Evolutionary conservation across 2,113 vertebrate genomes (phyloP), one percentile per base, ranked within the genome.

Genomic region (Dromaius novaehollandiae): DNA sequence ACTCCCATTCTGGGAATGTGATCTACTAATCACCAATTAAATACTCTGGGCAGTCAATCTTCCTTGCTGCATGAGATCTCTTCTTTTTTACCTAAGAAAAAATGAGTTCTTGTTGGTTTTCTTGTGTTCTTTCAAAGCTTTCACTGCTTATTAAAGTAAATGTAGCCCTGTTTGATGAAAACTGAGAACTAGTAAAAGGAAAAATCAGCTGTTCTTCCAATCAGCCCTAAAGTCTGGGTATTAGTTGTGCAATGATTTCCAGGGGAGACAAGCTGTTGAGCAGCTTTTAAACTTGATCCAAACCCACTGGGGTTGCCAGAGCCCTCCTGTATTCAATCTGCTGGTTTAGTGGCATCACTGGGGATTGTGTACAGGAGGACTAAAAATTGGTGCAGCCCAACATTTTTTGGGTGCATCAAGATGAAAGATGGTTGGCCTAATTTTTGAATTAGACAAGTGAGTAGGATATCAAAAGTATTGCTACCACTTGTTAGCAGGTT

Each of bases 111-210:
- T 88, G 7, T 42, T 89, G 19, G 6, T 42, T 86, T 82, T 86
- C 63, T 76, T 85, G 66, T 66, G 21, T 84, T 84, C 69, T 95
- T 94, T 79, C 69, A 82, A 82, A 94, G 48, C 19, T 73, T 13
- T 46, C 68, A 44, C n/a, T 86, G 5, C 68, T 90, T 90, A 55
- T 38, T 80, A 76, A 91, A 79, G 5, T 64, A 60, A 68, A 19
- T 42, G 3, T 65, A 88, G 22, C 46, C 30, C 21, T 55, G 34
- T 42, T n/a, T 83, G 73, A 46, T 86, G 36, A 81, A 83, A 92
- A 58, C 24, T 40, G 53, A 48, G 53, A 32, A 53, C 32, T 69
- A 75, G 22, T 26, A 63, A 21, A 74, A 86, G 36, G 58, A 92
- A 90, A 90, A 86, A 86, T 30, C 20, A n/a, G 17, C 76, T 82